These are phyloP conservation scores for Ernsta delagoae DNA, from an alignment of 2,888 invertebrate species.

Conservation along the genomic window DNA sequence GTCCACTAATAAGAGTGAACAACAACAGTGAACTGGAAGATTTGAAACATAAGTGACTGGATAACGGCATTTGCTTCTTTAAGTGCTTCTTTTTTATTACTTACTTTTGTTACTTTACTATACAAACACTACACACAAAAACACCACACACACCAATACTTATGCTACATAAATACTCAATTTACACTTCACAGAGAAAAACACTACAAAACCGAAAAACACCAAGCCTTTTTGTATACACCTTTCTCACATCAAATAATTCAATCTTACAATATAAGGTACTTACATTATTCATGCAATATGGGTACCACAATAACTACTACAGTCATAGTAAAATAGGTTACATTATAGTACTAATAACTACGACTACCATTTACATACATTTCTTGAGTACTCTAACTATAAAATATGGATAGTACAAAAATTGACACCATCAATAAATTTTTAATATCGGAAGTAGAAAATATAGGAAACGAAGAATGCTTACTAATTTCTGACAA, in stretches of 20 bases:
- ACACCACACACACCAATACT: neutral
- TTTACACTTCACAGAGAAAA: neutral
- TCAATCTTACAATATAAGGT: neutral
- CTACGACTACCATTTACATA: too few relatives aligned
- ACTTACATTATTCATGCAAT: neutral
- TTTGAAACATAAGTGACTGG: neutral
- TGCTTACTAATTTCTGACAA: conserved; percentile 2
- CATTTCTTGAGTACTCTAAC: neutral
- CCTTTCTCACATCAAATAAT: neutral
- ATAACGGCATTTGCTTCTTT: neutral
- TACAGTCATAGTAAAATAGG: too few relatives aligned
- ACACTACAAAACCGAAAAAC: neutral
- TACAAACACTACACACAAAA: too few relatives aligned
- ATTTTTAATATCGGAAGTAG: neutral
- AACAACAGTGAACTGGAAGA: neutral
- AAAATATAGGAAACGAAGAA: neutral
- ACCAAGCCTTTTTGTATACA: neutral
- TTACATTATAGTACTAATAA: too few relatives aligned
- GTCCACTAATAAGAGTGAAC: conserved; percentile 5
- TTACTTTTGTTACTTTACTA: neutral
- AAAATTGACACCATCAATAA: neutral
- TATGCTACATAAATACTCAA: neutral
- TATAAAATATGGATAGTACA: conserved; percentile 5
- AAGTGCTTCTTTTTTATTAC: neutral
- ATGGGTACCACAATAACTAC: too few relatives aligned